These are phyloP conservation scores for Sardina pilchardus DNA, from an alignment of 2,113 vertebrate genomes.

Conservation along the genomic window DNA sequence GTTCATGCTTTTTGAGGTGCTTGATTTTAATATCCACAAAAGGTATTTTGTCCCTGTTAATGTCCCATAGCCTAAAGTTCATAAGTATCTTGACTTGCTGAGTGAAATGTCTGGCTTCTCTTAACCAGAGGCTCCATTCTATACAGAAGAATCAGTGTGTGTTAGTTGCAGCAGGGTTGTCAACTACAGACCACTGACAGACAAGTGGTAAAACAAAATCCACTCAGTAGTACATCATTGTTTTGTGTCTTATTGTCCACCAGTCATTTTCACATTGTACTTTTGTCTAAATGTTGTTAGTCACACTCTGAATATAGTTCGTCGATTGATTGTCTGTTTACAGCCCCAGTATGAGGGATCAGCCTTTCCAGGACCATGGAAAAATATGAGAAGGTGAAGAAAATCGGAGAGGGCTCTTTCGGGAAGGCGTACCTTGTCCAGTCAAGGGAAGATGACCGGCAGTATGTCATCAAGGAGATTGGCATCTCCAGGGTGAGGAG, in stretches of 20 bases:
- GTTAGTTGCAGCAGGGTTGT: not conserved
- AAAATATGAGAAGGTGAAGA: conserved; percentile 88
- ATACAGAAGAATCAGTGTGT: not conserved
- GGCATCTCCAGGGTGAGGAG: conserved; percentile 86
- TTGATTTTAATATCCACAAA: not conserved
- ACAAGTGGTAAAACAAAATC: too few relatives aligned
- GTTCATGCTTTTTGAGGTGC: not conserved
- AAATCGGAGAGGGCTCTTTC: conserved; percentile 98
- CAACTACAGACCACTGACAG: too few relatives aligned
- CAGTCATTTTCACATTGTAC: too few relatives aligned
- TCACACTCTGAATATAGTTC: not conserved
- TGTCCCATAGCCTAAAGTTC: not conserved
- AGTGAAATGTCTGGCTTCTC: not conserved
- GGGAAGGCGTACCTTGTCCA: conserved; percentile 94
- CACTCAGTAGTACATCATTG: too few relatives aligned
- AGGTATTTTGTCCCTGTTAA: not conserved
- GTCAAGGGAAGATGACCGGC: conserved; percentile 83
- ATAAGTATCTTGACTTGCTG: not conserved
- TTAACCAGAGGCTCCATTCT: not conserved
- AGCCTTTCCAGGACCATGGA: conserved; percentile 80
- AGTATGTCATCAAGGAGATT: conserved; percentile 99
- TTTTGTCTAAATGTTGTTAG: not conserved
- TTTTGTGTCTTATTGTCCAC: too few relatives aligned
- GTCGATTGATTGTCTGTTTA: not conserved
- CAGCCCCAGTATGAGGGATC: conserved; percentile 72